Evolutionary conservation across 2,888 invertebrate genomes (phyloP).

Genomic region (Seira ritae): DNA sequence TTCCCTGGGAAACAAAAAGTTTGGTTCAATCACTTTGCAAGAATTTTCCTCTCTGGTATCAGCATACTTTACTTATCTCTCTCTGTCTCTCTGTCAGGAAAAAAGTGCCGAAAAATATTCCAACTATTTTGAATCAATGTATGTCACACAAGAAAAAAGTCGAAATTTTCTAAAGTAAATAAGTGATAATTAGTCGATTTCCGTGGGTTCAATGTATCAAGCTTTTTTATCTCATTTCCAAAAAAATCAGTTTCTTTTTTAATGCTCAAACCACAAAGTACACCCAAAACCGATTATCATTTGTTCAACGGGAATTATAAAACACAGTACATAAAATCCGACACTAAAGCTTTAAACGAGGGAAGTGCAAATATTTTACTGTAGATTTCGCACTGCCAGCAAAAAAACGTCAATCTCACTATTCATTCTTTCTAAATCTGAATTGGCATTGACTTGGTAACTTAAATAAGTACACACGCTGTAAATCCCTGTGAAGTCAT

Average conservation of each 20-base stretch:
- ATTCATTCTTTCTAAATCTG: neutral
- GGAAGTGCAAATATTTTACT: constrained; percentile 11
- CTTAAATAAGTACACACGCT: too few relatives aligned
- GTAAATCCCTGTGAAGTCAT: too few relatives aligned
- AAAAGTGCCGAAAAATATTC: too few relatives aligned
- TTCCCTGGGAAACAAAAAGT: neutral
- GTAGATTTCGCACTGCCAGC: neutral
- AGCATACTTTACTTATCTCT: neutral
- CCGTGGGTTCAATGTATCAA: neutral
- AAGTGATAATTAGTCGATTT: neutral
- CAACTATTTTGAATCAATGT: neutral
- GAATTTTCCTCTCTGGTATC: neutral
- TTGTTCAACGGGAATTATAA: neutral
- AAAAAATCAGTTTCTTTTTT: neutral
- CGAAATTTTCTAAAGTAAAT: too few relatives aligned
- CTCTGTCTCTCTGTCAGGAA: too few relatives aligned
- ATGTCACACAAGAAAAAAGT: too few relatives aligned
- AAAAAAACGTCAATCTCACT: neutral
- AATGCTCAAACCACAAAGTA: neutral
- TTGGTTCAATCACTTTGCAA: neutral
- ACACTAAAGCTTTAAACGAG: neutral
- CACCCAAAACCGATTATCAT: constrained; percentile 7
- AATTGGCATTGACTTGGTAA: neutral
- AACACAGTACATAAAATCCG: neutral
- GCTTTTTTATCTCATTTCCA: neutral